Evolutionary conservation across 2,113 vertebrate species (phyloP), one percentile per base, ranked within the genome.

Genomic region (Sinocyclocheilus grahami): DNA sequence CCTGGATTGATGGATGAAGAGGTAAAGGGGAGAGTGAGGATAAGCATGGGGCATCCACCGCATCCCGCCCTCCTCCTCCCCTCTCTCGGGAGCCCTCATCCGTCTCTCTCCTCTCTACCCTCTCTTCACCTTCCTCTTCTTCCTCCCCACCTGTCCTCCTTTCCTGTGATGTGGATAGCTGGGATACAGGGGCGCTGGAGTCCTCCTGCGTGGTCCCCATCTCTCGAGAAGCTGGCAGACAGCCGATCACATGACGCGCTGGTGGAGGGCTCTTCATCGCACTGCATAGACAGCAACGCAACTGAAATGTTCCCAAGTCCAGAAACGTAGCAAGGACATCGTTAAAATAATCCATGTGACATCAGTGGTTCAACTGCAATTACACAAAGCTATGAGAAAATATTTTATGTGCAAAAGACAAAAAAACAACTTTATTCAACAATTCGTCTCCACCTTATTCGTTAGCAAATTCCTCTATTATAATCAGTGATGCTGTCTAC

Each of bases 41-140:
- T n/a, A n/a, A n/a, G n/a, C n/a, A n/a, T n/a, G n/a, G 92, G 14
- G 89, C 93, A 1, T 94, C 94, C 0, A 91, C 87, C 75, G 37
- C 14, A 22, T 96, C 93, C 2, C 87, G 95, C 3, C 13, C 78
- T 62, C 78, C 78, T 14, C 88, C 96, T 12, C 89, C 88, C 88
- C 84, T 80, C 55, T 96, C 95, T 0, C 83, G 5, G 0, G 93
- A 3, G 20, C 48, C 72, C 0, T 94, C 92, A 22, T 96, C 96
- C 48, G 91, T 91, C 65, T 96, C 95, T 0, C 95, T 93, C 58
- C 93, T 94, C 69, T 96, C 95, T 0, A 95, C 92, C 60, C 93
- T 94, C 86, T 97, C 96, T 0, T 90, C 90, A 0, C 87, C 78
- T 22, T 93, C 93, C 10, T 93, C 90, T 0, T 87, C 88, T 4